These are phyloP conservation scores for Trinectes maculatus DNA, from an alignment of 2,113 vertebrate genomes.

Conservation along the genomic window DNA sequence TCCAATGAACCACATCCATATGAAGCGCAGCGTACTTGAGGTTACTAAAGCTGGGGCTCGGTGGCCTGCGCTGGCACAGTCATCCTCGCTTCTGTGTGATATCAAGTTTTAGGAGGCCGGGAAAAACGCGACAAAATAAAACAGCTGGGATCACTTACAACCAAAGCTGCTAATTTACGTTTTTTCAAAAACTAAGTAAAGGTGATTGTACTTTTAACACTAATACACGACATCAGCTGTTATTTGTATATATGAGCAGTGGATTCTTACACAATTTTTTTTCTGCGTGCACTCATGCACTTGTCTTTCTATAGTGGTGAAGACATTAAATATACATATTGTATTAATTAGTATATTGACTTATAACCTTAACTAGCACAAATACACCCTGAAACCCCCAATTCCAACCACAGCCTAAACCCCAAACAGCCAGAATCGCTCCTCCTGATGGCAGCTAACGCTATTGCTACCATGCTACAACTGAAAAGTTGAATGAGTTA, in stretches of 20 bases:
- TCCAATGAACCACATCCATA: slow-evolving; percentile 52
- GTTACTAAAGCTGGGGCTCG: slow-evolving; percentile 52
- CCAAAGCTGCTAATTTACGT: slow-evolving; percentile 54
- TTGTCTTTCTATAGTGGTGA: too few relatives aligned
- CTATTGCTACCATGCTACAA: too few relatives aligned
- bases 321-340: too few relatives aligned
- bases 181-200: slow-evolving; percentile 64
- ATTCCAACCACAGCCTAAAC: too few relatives aligned
- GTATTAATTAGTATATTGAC: too few relatives aligned
- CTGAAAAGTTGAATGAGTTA: too few relatives aligned
- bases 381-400: too few relatives aligned
- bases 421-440: too few relatives aligned
- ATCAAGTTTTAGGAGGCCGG: slow-evolving; percentile 58
- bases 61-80: slow-evolving; percentile 43
- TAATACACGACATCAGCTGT: slow-evolving; percentile 20
- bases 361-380: too few relatives aligned
- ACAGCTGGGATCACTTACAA: slow-evolving; percentile 73
- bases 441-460: too few relatives aligned
- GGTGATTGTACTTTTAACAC: slow-evolving; percentile 52
- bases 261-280: slow-evolving; percentile 34
- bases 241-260: slow-evolving; percentile 6
- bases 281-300: too few relatives aligned
- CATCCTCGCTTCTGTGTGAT: slow-evolving; percentile 44
- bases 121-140: slow-evolving; percentile 31
- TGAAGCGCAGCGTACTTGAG: slow-evolving; percentile 48